A percentile compares a stretch with the other conserved stretches of the same genome.
These are phyloP conservation scores for Drosophila nikananu DNA, from an alignment of 1,140 invertebrate species.

Conservation along the genomic window DNA sequence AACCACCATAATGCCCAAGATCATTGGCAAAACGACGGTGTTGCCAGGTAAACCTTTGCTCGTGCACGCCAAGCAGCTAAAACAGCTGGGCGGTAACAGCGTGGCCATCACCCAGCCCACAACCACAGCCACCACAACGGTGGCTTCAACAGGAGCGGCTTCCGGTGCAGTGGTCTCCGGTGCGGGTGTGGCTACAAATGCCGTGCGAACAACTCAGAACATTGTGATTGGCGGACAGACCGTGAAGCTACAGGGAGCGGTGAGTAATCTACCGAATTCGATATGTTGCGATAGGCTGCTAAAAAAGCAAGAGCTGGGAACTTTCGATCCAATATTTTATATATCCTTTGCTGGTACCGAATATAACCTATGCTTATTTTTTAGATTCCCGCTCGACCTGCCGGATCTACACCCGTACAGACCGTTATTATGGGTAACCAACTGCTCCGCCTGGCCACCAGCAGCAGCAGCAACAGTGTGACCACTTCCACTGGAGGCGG, in stretches of 20 bases:
- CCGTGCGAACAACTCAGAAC: conserved; percentile 57
- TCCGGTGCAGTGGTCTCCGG: conserved; percentile 10
- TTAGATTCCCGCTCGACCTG: conserved; percentile 47
- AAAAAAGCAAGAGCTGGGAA: no score
- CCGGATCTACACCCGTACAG: conserved; percentile 52
- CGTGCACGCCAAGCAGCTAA: conserved; percentile 62
- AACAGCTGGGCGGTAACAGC: conserved; percentile 49
- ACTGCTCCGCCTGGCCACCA: conserved; percentile 68
- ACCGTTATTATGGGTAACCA: conserved; percentile 86
- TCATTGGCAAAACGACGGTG: conserved; percentile 76
- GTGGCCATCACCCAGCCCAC: conserved; percentile 24
- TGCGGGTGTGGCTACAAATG: not conserved
- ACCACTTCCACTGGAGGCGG: conserved; percentile 34
- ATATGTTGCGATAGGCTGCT: not conserved
- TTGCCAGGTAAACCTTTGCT: conserved; percentile 86
- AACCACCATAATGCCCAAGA: conserved; percentile 48
- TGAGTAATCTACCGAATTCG: conserved; percentile 25
- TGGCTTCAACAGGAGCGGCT: conserved; percentile 11
- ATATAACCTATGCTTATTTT: not conserved
- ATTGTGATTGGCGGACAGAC: conserved; percentile 85
- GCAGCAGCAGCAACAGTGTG: conserved; percentile 38
- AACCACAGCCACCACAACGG: conserved; percentile 18
- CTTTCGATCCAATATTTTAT: no score
- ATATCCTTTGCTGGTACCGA: no score
- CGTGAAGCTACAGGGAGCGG: conserved; percentile 75